Evolutionary conservation across 2,113 vertebrate genomes (phyloP).

Genomic region (Pomatorhinus ruficollis): DNA sequence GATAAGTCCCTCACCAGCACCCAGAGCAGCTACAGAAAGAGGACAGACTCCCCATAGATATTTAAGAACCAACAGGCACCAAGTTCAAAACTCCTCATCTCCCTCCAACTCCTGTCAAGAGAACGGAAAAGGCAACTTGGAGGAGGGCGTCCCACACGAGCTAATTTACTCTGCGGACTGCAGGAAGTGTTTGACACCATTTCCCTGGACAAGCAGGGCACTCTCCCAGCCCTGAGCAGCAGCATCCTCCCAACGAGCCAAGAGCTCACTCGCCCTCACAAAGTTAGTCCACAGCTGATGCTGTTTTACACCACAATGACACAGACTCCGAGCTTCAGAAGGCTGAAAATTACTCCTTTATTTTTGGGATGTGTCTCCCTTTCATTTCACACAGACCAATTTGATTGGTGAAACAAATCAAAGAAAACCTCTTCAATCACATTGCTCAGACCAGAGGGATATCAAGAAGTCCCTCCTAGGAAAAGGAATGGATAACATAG

Average conservation of each 20-base stretch:
- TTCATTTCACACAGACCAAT: too few species aligned
- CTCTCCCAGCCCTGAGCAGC: background rate
- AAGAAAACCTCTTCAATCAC: too few species aligned
- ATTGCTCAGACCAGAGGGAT: too few species aligned
- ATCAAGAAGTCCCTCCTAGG: too few species aligned
- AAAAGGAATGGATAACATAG: too few species aligned
- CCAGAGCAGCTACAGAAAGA: background rate
- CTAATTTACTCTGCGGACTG: background rate
- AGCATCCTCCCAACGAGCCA: rapidly evolving
- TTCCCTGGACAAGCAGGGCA: background rate
- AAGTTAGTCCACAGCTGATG: rapidly evolving
- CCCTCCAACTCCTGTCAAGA: background rate
- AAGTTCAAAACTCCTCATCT: background rate
- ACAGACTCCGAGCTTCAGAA: too few species aligned
- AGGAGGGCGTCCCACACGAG: background rate
- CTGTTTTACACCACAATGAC: too few species aligned
- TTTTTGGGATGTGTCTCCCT: too few species aligned
- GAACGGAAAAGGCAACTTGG: background rate
- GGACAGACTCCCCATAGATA: background rate
- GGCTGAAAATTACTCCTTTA: too few species aligned
- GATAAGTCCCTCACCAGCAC: background rate
- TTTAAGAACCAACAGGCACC: rapidly evolving
- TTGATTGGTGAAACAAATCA: too few species aligned
- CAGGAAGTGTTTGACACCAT: background rate
- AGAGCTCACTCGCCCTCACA: rapidly evolving